These are phyloP conservation scores for Leptopilina drosophilae DNA, from an alignment of 2,888 invertebrate genomes.

Conservation along the genomic window DNA sequence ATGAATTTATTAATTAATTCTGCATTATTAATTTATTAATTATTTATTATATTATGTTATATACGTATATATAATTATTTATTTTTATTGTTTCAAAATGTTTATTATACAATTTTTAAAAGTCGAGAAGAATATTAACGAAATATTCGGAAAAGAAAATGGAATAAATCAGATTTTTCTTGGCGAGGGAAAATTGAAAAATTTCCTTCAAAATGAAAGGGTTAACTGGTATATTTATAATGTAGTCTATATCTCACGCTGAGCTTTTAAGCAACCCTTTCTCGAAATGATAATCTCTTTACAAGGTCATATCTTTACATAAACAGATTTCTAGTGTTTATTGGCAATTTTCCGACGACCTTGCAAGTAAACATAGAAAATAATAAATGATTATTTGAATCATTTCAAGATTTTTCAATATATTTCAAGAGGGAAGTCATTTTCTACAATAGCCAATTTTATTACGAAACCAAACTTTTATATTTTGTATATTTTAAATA, in stretches of 20 bases:
- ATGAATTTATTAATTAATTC: no score
- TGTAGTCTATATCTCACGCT: conserved; percentile 5
- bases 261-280: conserved; percentile 16
- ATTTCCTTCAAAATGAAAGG: not conserved
- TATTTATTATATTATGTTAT: no score
- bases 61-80: no score
- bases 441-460: not conserved
- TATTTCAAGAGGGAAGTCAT: not conserved
- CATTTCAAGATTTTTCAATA: no score
- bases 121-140: not conserved
- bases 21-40: no score
- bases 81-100: no score
- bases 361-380: conserved; percentile 6
- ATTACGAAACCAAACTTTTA: no score
- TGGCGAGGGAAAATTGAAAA: not conserved
- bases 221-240: conserved; percentile 24
- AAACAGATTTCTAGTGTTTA: conserved; percentile 21
- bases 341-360: conserved; percentile 22
- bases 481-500: no score
- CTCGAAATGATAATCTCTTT: conserved; percentile 33
- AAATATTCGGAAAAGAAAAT: not conserved
- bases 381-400: conserved; percentile 28
- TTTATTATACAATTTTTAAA: no score
- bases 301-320: conserved; percentile 24
- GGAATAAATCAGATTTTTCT: conserved; percentile 11